These are phyloP conservation scores for Ryuthela nishihirai DNA, from an alignment of 2,888 invertebrate species.

Conservation along the genomic window DNA sequence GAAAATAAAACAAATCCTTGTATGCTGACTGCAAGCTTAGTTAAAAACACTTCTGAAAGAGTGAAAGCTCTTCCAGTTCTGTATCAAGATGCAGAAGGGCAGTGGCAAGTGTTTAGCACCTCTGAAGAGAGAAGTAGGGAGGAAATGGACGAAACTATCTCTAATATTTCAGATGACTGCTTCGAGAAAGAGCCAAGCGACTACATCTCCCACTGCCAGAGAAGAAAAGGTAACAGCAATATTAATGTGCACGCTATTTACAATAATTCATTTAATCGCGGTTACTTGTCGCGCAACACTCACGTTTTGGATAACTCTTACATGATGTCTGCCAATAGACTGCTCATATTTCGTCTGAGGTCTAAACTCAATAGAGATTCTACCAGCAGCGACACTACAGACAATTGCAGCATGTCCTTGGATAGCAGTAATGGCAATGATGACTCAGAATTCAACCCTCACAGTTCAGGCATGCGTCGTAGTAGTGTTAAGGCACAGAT, in stretches of 20 bases:
- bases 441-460: constrained; percentile 14
- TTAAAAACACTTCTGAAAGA: constrained; percentile 25
- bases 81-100: constrained; percentile 23
- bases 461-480: constrained; percentile 18
- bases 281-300: constrained; percentile 3
- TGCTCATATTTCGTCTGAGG: constrained; percentile 21
- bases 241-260: constrained; percentile 31
- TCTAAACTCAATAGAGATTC: constrained; percentile 22
- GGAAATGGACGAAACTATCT: constrained; percentile 21
- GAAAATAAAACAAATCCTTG: constrained; percentile 14
- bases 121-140: constrained; percentile 29
- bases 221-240: constrained; percentile 4
- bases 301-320: neutral
- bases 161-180: constrained; percentile 20
- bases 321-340: neutral
- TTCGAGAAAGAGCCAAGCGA: neutral
- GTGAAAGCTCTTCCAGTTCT: constrained; percentile 24
- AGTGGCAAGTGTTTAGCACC: constrained; percentile 30
- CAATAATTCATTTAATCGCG: constrained; percentile 16
- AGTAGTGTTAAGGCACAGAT: constrained; percentile 25
- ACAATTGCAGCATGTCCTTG: constrained; percentile 30
- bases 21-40: constrained; percentile 25
- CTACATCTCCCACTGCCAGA: constrained; percentile 6
- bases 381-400: constrained; percentile 32
- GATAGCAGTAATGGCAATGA: constrained; percentile 21